Evolutionary conservation across 2,888 invertebrate genomes (phyloP).

Genomic region (Limnephilus marmoratus): DNA sequence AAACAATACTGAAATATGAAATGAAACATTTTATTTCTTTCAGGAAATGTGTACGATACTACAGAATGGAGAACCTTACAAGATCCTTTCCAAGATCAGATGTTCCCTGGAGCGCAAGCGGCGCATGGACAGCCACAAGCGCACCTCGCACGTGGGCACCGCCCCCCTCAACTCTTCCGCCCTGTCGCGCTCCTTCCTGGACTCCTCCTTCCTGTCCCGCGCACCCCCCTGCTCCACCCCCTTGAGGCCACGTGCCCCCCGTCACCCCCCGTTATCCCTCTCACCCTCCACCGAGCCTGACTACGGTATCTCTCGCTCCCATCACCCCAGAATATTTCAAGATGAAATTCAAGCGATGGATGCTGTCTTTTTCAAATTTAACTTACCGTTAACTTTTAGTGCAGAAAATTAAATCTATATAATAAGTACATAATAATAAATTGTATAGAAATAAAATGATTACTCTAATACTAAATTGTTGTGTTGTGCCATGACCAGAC

Average conservation of each 20-base stretch:
- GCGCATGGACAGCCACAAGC: constrained; percentile 60
- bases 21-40: neutral
- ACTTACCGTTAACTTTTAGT: constrained; percentile 67
- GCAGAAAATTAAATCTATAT: constrained; percentile 40
- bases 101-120: constrained; percentile 67
- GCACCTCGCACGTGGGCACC: constrained; percentile 28
- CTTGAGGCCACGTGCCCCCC: neutral
- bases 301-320: constrained; percentile 71
- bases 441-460: neutral
- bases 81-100: constrained; percentile 65
- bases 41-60: constrained; percentile 55
- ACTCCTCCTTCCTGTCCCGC: neutral
- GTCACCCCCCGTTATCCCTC: neutral
- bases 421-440: neutral
- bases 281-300: constrained; percentile 73
- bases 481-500: neutral
- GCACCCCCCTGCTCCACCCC: neutral
- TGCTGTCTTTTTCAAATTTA: constrained; percentile 72
- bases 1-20: neutral
- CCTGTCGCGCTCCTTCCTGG: neutral
- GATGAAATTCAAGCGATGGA: constrained; percentile 74
- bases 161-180: neutral
- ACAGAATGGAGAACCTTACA: constrained; percentile 56
- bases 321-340: constrained; percentile 73
- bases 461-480: neutral